A percentile compares a stretch with the other conserved stretches of the same genome.
phyloP scores from a whole-genome alignment of 2,797 vertebrate genomes.

The Catostomus latipinnis region DNA sequence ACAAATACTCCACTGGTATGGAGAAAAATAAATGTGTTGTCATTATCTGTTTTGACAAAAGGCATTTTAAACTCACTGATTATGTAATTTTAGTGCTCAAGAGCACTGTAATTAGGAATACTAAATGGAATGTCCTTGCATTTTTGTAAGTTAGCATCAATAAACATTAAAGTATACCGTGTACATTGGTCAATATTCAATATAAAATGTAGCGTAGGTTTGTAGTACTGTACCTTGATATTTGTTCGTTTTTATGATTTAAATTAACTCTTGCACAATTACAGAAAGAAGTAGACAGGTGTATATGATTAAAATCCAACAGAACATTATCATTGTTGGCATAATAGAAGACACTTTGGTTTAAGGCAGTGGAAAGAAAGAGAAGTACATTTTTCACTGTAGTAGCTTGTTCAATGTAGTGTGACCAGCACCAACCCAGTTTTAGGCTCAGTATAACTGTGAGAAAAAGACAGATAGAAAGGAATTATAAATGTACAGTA shows the following conservation, averaged over 20 bases:
- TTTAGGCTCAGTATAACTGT: constrained; percentile 91
- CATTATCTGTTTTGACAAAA: constrained; percentile 5
- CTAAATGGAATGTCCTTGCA: not conserved
- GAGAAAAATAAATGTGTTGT: not conserved
- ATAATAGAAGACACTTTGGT: constrained; percentile 19
- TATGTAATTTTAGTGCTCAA: not conserved
- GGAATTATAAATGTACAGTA: constrained; percentile 15
- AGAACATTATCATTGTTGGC: not conserved
- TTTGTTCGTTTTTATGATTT: not conserved
- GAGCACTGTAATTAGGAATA: not conserved
- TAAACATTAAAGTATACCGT: constrained; percentile 8
- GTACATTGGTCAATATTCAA: constrained; percentile 3
- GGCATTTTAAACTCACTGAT: not conserved
- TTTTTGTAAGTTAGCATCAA: not conserved
- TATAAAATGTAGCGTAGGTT: constrained; percentile 3
- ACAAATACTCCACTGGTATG: not conserved
- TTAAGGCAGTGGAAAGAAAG: constrained; percentile 12
- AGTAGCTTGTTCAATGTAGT: constrained; percentile 70
- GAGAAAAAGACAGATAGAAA: constrained; percentile 2
- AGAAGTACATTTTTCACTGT: constrained; percentile 62
- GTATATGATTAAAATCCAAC: not conserved
- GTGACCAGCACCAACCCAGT: constrained; percentile 88
- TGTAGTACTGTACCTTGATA: constrained; percentile 11
- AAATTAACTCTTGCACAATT: not conserved
- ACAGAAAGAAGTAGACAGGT: not conserved